Base-by-base conservation (phyloP, 2,113 vertebrate species). In the Meriones unguiculatus region DNA sequence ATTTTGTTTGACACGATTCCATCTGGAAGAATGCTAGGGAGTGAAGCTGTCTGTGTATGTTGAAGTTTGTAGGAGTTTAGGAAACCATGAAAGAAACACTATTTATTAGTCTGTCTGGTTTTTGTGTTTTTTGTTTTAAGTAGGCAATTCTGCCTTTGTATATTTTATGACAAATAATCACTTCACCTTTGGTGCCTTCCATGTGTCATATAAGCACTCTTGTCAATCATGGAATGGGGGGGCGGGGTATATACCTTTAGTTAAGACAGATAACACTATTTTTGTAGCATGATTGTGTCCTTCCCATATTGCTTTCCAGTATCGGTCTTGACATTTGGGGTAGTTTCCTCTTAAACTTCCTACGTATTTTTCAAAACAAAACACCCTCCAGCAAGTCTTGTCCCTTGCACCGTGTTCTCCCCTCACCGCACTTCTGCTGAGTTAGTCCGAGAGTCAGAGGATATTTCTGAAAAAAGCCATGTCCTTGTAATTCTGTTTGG, bases 161-260 rank as follows among this genome's bases (percentile, higher is more conserved):
- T 97, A 95, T 96, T 96, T 95, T 98, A 98, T 97, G 97, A 98
- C 96, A 97, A 97, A 97, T 97, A 97, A 96, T 98, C 98, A 97
- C 98, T 98, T 99, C 98, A 99, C 98, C 98, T 98, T 97, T 96
- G 98, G 98, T 99, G 98, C 98, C 99, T 99, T 99, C 97, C 93
- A 89, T 98, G 93, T 98, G 94, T 98, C 98, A 95, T 96, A 84
- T 89, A 94, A 98, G 97, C 97, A 98, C 97, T 96, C 97, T 93
- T 97, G 96, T 98, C 97, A 94, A 85, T 98, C 97, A 97, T 97
- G 93, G 89, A 97, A 95, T 82, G 5, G 98, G 72, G 69, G 69
- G 96, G 88, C 91, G 95, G 95, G 94, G 46, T 46, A 46, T 98
- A 98, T 98, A 98, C 95, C 98, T 98, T 97, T 98, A 97, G 94